Percentiles rank a stretch among this genome's conserved stretches.
These are phyloP conservation scores for Apamea epomidion DNA, from an alignment of 2,888 invertebrate species.

Conservation along the genomic window DNA sequence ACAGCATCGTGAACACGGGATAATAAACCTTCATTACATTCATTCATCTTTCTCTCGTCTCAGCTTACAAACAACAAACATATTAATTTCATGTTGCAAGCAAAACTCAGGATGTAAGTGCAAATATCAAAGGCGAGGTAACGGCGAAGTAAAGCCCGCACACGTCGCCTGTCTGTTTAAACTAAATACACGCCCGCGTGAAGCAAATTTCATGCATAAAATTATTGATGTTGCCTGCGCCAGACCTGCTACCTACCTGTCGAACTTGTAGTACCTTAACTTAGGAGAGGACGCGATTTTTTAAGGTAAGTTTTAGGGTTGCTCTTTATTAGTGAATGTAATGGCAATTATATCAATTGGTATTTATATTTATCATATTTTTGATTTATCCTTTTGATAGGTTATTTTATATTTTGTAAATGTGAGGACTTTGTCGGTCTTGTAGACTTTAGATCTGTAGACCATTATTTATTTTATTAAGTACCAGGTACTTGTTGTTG, in stretches of 20 bases:
- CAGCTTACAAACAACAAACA: slow-evolving; percentile 47
- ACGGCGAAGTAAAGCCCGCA: slow-evolving; percentile 65
- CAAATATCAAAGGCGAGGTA: slow-evolving; percentile 65
- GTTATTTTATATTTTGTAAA: no score
- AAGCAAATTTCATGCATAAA: slow-evolving; percentile 88
- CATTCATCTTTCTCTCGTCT: neutral
- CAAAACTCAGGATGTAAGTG: slow-evolving; percentile 58
- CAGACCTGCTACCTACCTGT: slow-evolving; percentile 83
- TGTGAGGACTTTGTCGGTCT: no score
- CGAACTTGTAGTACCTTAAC: slow-evolving; percentile 65
- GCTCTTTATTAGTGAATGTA: no score
- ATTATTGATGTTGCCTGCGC: slow-evolving; percentile 83
- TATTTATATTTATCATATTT: no score
- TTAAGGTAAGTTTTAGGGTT: neutral
- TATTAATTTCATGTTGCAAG: slow-evolving; percentile 58
- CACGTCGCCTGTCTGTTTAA: slow-evolving; percentile 74
- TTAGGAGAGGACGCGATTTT: slow-evolving; percentile 61
- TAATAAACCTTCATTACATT: slow-evolving; percentile 29
- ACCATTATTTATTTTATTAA: no score
- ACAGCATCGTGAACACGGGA: neutral
- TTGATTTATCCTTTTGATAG: no score
- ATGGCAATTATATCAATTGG: no score
- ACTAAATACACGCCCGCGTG: slow-evolving; percentile 80
- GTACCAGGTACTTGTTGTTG: no score
- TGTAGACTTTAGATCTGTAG: no score